These are phyloP conservation scores for Chaenodraco wilsoni DNA, from an alignment of 2,797 vertebrate species.

Conservation along the genomic window DNA sequence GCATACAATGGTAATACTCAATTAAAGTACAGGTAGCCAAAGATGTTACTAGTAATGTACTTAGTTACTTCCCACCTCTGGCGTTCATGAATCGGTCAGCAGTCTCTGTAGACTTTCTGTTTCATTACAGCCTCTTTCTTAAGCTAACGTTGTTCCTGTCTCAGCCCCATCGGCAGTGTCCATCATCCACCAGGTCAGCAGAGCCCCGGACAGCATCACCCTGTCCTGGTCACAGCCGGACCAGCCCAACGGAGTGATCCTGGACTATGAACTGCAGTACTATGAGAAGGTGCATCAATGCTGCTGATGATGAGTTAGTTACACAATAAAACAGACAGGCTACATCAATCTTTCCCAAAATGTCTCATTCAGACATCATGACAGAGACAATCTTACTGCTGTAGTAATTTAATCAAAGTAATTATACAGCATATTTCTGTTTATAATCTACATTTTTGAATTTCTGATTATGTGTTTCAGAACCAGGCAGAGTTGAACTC, in stretches of 20 bases:
- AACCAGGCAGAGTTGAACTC: constrained; percentile 91
- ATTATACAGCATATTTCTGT: not conserved
- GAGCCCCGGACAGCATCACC: constrained; percentile 91
- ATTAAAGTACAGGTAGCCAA: too few relatives aligned
- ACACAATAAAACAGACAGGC: too few relatives aligned
- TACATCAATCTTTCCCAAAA: not conserved
- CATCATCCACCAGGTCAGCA: constrained; percentile 97
- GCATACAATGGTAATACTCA: too few relatives aligned
- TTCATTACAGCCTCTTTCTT: not conserved
- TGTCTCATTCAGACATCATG: not conserved
- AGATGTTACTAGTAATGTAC: too few relatives aligned
- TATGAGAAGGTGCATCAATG: constrained; percentile 91
- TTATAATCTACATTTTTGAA: not conserved
- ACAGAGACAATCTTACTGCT: not conserved
- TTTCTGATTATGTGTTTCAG: constrained; percentile 72
- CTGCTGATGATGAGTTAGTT: not conserved
- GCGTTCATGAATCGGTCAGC: too few relatives aligned
- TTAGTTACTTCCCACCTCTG: too few relatives aligned
- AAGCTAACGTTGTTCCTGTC: constrained; percentile 17
- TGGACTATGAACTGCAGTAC: constrained; percentile 96
- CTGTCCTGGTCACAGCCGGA: constrained; percentile 97
- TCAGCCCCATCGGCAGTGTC: constrained; percentile 93
- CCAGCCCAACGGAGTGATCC: constrained; percentile 94
- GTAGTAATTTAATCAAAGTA: not conserved
- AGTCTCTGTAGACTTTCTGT: not conserved